Base-by-base conservation (phyloP, 2,113 vertebrate species). In the Gopherus flavomarginatus region DNA sequence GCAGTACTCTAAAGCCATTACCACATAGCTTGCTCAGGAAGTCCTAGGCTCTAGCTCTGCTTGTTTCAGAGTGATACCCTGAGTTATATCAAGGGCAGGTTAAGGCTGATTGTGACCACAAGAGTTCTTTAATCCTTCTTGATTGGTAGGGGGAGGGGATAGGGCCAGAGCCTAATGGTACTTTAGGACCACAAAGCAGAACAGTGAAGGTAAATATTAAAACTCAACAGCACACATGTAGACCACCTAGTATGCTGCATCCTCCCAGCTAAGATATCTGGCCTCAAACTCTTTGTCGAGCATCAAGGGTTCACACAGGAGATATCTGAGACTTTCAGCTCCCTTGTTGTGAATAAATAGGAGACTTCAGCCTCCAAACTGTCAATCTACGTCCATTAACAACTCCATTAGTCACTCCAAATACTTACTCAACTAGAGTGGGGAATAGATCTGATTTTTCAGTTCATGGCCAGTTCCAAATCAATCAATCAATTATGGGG, bases 311-410 rank as follows among this genome's bases (percentile, higher is more conserved):
- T 38, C 35, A 10, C 21, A 42, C 85, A 94, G 65, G 62, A 97
- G 42, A 89, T 94, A 92, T 96, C 92, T 92, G 90, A 96, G 75
- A 81, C 29, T 77, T 95, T 86, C 26, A 87, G 78, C 26, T 62
- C 44, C 24, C 86, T 84, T 56, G 35, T 83, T 56, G 49, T 92
- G 86, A 78, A 31, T 91, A 91, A 96, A 92, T 81, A 0, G 0
- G 38, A 91, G 53, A 49, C 49, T 94, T 90, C 57, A 8, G 93
- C 96, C 90, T 83, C 77, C 86, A 93, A 81, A 57, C 62, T 42
- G n/a, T 75, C n/a, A 75, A 22, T 42, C n/a, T 42, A 38, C 13
- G 4, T n/a, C 69, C 38, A 75, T 75, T 75, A 75, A 42, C 11
- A 21, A 24, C 35, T 75, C 69, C 38, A 42, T 42, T 38, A 75